Conservation (phyloP, 1,140 invertebrate genomes). For the Drosophila littoralis region DNA sequence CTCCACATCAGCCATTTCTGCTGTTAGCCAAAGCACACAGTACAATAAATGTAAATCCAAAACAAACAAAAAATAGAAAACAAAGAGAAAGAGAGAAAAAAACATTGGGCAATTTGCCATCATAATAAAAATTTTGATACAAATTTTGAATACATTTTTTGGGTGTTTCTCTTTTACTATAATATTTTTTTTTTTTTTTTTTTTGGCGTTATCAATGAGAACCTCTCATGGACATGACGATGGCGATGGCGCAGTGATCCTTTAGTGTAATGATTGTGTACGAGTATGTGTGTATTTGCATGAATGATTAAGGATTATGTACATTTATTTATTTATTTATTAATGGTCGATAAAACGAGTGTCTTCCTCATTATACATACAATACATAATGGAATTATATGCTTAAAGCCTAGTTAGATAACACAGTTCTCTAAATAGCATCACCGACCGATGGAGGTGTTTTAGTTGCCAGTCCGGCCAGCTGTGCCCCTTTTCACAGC, state of each 20-base stretch:
- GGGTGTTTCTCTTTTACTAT: background rate
- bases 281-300: constrained; percentile 8
- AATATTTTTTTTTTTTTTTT: constrained; percentile 24
- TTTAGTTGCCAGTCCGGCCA: no score
- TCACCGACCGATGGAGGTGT: no score
- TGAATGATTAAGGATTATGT: constrained; percentile 14
- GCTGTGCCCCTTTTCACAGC: no score
- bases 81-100: constrained; percentile 61
- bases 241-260: constrained; percentile 40
- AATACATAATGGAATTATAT: no score
- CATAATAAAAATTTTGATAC: constrained; percentile 52
- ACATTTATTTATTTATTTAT: no score
- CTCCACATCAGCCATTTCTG: constrained; percentile 69
- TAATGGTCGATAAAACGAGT: no score
- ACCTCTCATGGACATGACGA: constrained; percentile 32
- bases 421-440: no score
- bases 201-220: constrained; percentile 44
- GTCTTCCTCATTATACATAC: no score
- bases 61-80: constrained; percentile 47
- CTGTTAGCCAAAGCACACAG: constrained; percentile 35
- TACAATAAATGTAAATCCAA: constrained; percentile 51
- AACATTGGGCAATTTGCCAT: constrained; percentile 49
- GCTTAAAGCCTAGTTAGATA: no score
- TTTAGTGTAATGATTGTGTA: constrained; percentile 8
- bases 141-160: constrained; percentile 65